A percentile compares a stretch with the other conserved stretches of the same genome.
phyloP scores from a whole-genome alignment of 2,797 vertebrate species.

The Bryconaethiops microstoma region DNA sequence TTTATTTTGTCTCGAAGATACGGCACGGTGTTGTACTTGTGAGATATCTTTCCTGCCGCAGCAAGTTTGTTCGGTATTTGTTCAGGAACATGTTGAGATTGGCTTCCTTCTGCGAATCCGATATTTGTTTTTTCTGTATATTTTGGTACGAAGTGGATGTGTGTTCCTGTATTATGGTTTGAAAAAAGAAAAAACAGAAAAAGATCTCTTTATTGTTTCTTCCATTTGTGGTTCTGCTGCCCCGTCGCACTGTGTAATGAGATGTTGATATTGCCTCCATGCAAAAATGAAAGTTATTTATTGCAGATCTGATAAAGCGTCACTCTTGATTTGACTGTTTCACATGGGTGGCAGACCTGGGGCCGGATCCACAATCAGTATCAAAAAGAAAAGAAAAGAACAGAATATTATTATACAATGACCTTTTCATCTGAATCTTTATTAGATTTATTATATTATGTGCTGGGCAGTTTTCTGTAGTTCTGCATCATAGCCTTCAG shows the following conservation, averaged over 20 bases:
- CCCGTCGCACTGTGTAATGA: constrained; percentile 89
- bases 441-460: no score
- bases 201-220: constrained; percentile 75
- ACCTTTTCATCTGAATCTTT: no score
- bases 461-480: no score
- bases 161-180: constrained; percentile 72
- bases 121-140: constrained; percentile 83
- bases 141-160: constrained; percentile 81
- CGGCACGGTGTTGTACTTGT: constrained; percentile 78
- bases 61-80: constrained; percentile 76
- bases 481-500: no score
- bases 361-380: background rate
- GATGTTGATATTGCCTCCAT: constrained; percentile 85
- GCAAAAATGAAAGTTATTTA: constrained; percentile 86
- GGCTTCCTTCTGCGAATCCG: constrained; percentile 70
- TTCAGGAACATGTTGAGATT: constrained; percentile 75
- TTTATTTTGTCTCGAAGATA: constrained; percentile 68
- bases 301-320: constrained; percentile 83
- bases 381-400: background rate
- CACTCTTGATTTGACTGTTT: constrained; percentile 74
- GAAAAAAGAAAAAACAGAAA: constrained; percentile 7
- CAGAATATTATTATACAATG: no score
- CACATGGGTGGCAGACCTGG: constrained; percentile 16
- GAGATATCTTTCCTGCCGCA: constrained; percentile 77
- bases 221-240: constrained; percentile 82